Evolutionary conservation across 2,797 vertebrate species (phyloP), one percentile per base, ranked within the genome.

Genomic region (Chrysolophus pictus): DNA sequence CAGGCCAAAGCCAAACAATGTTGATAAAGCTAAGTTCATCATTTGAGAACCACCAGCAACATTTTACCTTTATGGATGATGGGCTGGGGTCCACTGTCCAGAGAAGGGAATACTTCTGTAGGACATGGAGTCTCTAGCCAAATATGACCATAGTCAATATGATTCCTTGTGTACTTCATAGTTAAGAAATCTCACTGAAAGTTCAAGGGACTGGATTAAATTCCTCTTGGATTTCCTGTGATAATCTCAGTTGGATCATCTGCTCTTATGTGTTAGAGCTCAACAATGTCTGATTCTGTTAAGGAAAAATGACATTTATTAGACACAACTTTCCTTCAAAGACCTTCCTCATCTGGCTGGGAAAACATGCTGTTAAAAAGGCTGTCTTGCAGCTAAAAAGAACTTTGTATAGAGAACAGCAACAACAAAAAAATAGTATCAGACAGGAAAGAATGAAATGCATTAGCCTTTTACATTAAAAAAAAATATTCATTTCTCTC

Each of bases 231-330:
- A 95, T 92, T 96, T 96, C 92, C 93, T 96, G 88, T 87, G 93
- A 93, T 93, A 96, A 93, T 95, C 88, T 96, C 92, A 68, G 81
- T 92, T 96, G 93, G 89, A 95, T 95, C 95, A 93, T 96, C 89
- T 94, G 72, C 75, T 93, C 37, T 69, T 87, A 68, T 33, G 44
- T 89, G 65, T 81, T 92, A 80, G 55, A 93, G 35, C 90, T 92
- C 95, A 94, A 73, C 58, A 33, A 11, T 49, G 89, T 89, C 93
- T 16, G 47, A 95, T 29, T 93, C 62, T 87, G 72, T 93, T 95
- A 95, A 59, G 69, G 53, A 93, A 94, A 94, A 91, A 85, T 80
- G 49, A 89, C 39, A 87, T 92, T 93, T 85, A 94, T 96, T 91
- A 74, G 75, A 42, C 31, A 39, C 31, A 92, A 92, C 84, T 89